phyloP scores from a whole-genome alignment of 1,140 invertebrate species.

The Luehdorfia chinensis region DNA sequence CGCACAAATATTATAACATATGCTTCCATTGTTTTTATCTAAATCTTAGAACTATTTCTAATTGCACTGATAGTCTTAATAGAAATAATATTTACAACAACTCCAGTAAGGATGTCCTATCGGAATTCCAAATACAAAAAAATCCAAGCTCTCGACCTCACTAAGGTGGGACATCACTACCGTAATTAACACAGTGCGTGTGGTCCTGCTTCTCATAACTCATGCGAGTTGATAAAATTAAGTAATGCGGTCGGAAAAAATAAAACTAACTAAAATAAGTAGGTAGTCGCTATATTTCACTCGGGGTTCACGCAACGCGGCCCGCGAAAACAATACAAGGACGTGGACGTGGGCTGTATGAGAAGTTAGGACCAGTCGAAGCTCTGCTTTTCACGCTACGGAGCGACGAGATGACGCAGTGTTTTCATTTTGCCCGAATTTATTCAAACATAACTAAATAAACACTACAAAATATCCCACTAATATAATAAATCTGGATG shows the following conservation, averaged over 20 bases:
- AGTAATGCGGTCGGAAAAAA: conserved; percentile 66
- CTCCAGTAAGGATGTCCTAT: no score
- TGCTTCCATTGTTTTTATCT: no score
- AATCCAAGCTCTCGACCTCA: conserved; percentile 17
- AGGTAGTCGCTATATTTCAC: conserved; percentile 69
- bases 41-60: no score
- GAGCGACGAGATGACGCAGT: neutral
- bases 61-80: no score
- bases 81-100: no score
- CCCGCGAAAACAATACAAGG: conserved; percentile 74
- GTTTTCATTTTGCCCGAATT: neutral
- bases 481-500: no score
- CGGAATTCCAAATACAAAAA: conserved; percentile 3
- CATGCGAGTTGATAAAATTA: conserved; percentile 75
- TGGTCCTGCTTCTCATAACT: conserved; percentile 70
- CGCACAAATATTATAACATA: no score
- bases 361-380: conserved; percentile 23
- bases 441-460: no score
- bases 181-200: conserved; percentile 67
- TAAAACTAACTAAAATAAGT: conserved; percentile 54
- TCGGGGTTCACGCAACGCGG: conserved; percentile 66
- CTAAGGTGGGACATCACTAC: conserved; percentile 30
- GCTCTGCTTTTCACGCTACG: neutral
- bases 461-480: no score
- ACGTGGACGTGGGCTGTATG: conserved; percentile 42